Evolutionary conservation across 2,113 vertebrate genomes (phyloP).

Genomic region (Marcusenius ussheri): DNA sequence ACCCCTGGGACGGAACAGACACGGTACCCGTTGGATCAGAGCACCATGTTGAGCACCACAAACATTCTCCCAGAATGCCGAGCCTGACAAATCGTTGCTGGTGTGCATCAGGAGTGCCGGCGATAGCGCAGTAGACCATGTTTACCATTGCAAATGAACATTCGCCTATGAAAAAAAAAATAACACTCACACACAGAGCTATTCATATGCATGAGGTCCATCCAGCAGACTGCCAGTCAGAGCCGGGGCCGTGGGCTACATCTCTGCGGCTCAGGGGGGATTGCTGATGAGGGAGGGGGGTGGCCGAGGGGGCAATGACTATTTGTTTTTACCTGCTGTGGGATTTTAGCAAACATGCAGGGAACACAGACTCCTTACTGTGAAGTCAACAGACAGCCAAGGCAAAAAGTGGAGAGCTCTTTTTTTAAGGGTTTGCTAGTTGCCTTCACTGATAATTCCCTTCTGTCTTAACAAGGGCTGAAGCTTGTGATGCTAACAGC

Average conservation of each 20-base stretch:
- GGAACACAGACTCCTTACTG: neutral
- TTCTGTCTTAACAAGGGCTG: neutral
- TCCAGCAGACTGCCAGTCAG: neutral
- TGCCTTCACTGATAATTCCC: neutral
- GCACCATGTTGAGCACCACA: neutral
- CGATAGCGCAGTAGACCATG: neutral
- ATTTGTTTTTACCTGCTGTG: constrained; percentile 4
- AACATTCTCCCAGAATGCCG: neutral
- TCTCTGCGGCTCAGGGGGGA: neutral
- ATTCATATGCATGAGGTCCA: constrained; percentile 7
- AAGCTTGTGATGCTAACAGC: neutral
- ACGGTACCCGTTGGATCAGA: neutral
- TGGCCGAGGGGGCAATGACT: neutral
- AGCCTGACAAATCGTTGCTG: neutral
- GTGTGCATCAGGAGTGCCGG: neutral
- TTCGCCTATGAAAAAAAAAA: neutral
- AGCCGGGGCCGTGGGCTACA: neutral
- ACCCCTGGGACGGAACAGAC: neutral
- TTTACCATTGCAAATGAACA: constrained; percentile 14
- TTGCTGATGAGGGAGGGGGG: neutral
- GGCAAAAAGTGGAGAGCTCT: neutral
- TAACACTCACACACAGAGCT: neutral
- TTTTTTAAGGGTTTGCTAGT: neutral
- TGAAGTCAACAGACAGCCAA: neutral
- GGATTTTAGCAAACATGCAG: neutral